phyloP scores from a whole-genome alignment of 2,113 vertebrate genomes.

The Pygoscelis antarcticus region DNA sequence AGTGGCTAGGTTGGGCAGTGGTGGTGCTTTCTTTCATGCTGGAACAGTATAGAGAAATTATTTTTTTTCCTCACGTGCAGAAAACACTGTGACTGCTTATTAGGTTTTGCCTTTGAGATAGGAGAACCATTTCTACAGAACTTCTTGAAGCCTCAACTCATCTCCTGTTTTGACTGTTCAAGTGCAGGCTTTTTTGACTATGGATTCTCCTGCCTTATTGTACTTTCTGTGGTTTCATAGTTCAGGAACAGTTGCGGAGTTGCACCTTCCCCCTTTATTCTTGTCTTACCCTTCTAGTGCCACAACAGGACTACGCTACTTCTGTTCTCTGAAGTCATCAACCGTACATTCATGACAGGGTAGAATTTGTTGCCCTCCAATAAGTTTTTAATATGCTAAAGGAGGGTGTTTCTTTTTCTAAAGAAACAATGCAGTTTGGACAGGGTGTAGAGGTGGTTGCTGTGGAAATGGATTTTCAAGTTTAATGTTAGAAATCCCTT shows the following conservation, averaged over 20 bases:
- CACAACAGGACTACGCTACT: not conserved
- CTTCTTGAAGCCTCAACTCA: not conserved
- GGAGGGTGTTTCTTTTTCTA: not conserved
- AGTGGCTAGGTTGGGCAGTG: not conserved
- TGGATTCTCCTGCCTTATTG: not conserved
- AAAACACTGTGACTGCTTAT: not conserved
- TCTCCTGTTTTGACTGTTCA: not conserved
- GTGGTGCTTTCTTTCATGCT: not conserved
- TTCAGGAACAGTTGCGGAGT: not conserved
- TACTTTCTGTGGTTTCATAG: not conserved
- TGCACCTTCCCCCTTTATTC: not conserved
- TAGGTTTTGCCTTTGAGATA: not conserved
- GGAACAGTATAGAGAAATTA: not conserved
- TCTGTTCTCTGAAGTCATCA: not conserved
- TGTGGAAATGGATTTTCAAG: not conserved
- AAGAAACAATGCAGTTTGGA: not conserved
- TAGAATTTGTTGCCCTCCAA: not conserved
- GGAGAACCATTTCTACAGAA: not conserved
- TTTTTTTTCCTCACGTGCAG: not conserved
- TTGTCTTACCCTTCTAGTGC: not conserved
- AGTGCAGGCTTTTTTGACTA: not conserved
- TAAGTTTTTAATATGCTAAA: not conserved
- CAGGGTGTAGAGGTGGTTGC: not conserved
- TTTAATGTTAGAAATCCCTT: not conserved
- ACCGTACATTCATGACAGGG: not conserved